Evolutionary conservation across 2,797 vertebrate species (phyloP), one percentile per base, ranked within the genome.

Genomic region (Paratrypauchen microcephalus): DNA sequence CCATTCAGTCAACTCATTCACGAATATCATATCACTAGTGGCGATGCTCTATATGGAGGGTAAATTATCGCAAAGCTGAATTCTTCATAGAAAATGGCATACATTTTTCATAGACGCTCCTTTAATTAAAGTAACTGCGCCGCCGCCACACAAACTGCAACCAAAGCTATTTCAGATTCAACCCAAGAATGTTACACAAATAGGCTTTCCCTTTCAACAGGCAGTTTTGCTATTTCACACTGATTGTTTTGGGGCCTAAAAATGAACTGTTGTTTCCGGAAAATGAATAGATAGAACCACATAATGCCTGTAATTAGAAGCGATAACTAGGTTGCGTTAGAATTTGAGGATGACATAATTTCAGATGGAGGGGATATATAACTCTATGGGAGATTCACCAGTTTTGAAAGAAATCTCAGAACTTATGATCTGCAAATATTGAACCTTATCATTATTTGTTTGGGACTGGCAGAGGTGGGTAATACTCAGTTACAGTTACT

Each of bases 71-170:
- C 18, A n/a, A 16, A 16, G 5, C 48, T n/a, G 6, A 52, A 18
- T 19, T 8, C 41, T 15, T 45, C 6, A 52, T 6, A 36, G 32
- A 36, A 36, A 36, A 36, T 36, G 32, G 32, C 32, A 36, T 36
- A 36, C 32, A 36, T 36, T 36, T 32, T 36, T 36, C 32, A 36
- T 36, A 36, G 32, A 36, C 32, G 9, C 32, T 36, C 32, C 32
- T 36, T 36, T 36, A 36, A 36, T 52, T 52, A 52, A n/a, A 52
- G 5, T 18, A 52, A 18, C 48, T 7, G 48, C 2, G 48, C 19
- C 16, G 48, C 6, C 5, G 71, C 83, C 87, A 83, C 89, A 86
- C 72, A 83, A 72, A 68, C 68, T 69, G 76, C 65, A 4, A 66
- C 70, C 28, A 48, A 18, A 69, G 71, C 80, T 79, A 85, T 85